Conservation (phyloP, 1,140 invertebrate genomes). For the Drosophila bipectinata region DNA sequence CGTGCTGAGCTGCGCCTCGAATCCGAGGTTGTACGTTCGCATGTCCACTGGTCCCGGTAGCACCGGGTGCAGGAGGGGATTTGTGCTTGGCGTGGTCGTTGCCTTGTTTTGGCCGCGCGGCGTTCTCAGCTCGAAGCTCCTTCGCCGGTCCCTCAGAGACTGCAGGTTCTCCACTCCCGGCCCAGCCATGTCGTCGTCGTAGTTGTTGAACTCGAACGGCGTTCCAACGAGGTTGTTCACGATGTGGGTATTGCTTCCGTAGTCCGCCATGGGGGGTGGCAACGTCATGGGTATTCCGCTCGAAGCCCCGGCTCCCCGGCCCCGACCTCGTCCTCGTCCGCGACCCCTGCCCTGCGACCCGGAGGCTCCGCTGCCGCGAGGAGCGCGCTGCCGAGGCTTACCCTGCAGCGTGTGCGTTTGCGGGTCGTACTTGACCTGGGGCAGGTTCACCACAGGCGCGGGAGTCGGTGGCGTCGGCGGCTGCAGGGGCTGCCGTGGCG, state of each 20-base stretch:
- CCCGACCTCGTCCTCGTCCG: slow-evolving; percentile 88
- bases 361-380: slow-evolving; percentile 84
- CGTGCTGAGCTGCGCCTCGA: slow-evolving; percentile 85
- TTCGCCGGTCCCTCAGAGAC: slow-evolving; percentile 91
- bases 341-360: slow-evolving; percentile 71
- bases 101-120: slow-evolving; percentile 52
- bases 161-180: slow-evolving; percentile 91
- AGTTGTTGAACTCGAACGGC: slow-evolving; percentile 93
- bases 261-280: slow-evolving; percentile 78
- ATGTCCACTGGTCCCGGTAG: slow-evolving; percentile 94
- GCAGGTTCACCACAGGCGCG: slow-evolving; percentile 44
- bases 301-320: slow-evolving; percentile 51
- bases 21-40: slow-evolving; percentile 90
- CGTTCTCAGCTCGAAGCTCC: slow-evolving; percentile 85
- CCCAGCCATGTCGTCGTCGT: slow-evolving; percentile 90
- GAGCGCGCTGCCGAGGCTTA: slow-evolving; percentile 85
- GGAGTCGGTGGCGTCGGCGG: slow-evolving; percentile 39
- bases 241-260: slow-evolving; percentile 75
- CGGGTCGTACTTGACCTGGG: slow-evolving; percentile 67
- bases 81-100: slow-evolving; percentile 13
- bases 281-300: slow-evolving; percentile 59
- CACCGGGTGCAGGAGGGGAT: slow-evolving; percentile 85
- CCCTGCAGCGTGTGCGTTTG: slow-evolving; percentile 76
- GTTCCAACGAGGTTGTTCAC: slow-evolving; percentile 91
- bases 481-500: slow-evolving; percentile 85